phyloP scores from a whole-genome alignment of 1,140 invertebrate species.

The Araneus ventricosus region DNA sequence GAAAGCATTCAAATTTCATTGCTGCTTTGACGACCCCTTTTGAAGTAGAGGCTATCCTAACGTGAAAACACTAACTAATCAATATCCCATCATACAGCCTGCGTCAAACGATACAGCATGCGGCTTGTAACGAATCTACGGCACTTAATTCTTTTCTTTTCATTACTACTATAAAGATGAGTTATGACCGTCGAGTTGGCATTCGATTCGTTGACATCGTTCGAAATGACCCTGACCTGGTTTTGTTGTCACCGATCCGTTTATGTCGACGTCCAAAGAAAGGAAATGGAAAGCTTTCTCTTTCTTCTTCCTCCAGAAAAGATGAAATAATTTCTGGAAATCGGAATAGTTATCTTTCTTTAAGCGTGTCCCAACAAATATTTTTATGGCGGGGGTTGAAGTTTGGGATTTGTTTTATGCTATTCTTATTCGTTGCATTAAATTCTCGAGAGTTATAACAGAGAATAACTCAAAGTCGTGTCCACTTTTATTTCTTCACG shows the following conservation, averaged over 20 bases:
- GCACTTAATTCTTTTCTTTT: constrained; percentile 29
- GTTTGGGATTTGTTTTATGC: too few relatives aligned
- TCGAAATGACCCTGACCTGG: constrained; percentile 45
- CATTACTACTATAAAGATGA: constrained; percentile 51
- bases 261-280: not conserved
- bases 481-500: too few relatives aligned
- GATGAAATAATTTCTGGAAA: constrained; percentile 32
- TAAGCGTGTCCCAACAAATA: not conserved
- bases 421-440: too few relatives aligned
- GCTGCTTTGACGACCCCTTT: not conserved
- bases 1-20: not conserved
- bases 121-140: not conserved
- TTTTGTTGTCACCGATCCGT: constrained; percentile 45
- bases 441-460: too few relatives aligned
- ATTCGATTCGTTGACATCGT: constrained; percentile 31
- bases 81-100: not conserved
- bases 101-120: not conserved
- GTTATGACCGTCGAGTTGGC: constrained; percentile 43
- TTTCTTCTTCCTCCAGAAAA: not conserved
- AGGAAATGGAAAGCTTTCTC: not conserved
- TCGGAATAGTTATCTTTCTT: not conserved
- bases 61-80: not conserved
- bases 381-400: not conserved
- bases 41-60: not conserved
- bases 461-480: too few relatives aligned